Conservation (phyloP, 1,140 invertebrate genomes). For the Papilio aristodemus region DNA sequence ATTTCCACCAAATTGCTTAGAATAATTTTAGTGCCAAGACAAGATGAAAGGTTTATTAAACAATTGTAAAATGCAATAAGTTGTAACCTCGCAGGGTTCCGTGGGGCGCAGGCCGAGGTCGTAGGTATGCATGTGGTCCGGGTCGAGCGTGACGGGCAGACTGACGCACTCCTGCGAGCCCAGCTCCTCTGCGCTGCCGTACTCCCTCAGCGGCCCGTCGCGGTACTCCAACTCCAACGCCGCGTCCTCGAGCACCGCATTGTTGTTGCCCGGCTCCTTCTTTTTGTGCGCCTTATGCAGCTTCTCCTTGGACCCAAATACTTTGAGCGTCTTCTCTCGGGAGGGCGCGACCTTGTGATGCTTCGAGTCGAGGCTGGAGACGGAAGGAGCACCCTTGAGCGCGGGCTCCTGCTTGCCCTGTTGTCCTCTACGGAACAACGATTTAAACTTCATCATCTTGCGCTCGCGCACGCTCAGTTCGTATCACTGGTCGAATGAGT, state of each 20-base stretch:
- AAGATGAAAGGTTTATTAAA: background rate
- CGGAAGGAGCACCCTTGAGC: conserved; percentile 76
- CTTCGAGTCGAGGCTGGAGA: conserved; percentile 79
- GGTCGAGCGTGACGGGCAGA: conserved; percentile 68
- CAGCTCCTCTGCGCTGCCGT: conserved; percentile 71
- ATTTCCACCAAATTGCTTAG: too few relatives aligned
- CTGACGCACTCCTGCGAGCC: conserved; percentile 74
- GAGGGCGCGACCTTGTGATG: conserved; percentile 81
- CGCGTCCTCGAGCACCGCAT: conserved; percentile 70
- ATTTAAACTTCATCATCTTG: conserved; percentile 91
- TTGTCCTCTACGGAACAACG: conserved; percentile 88
- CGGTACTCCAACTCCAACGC: conserved; percentile 61
- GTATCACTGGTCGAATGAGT: conserved; percentile 64
- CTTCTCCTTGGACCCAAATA: conserved; percentile 79
- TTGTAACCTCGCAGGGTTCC: conserved; percentile 65
- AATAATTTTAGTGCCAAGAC: too few relatives aligned
- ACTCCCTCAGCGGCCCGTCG: conserved; percentile 57
- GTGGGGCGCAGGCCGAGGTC: conserved; percentile 68
- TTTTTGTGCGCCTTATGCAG: conserved; percentile 75
- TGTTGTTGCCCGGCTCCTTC: conserved; percentile 71
- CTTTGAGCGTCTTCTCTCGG: conserved; percentile 72
- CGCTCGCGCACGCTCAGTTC: conserved; percentile 66
- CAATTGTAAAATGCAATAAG: background rate
- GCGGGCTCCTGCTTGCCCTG: conserved; percentile 74
- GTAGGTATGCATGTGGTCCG: conserved; percentile 71